A percentile compares a stretch with the other conserved stretches of the same genome.
These are phyloP conservation scores for Asobara japonica DNA, from an alignment of 1,140 invertebrate genomes.

Conservation along the genomic window DNA sequence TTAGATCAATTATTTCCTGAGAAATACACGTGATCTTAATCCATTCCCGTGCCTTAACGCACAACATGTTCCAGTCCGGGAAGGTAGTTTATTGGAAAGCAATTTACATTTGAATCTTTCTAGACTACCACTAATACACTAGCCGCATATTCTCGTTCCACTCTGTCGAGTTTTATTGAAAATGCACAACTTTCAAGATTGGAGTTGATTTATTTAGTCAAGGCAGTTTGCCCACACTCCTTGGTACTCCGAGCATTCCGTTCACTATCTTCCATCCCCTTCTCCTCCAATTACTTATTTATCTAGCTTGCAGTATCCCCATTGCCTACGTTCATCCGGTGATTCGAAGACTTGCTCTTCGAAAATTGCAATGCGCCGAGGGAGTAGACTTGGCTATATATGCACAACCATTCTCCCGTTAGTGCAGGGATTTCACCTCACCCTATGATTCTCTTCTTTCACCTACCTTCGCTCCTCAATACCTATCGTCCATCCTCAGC, in stretches of 20 bases:
- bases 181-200: not conserved
- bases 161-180: not conserved
- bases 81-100: too few species aligned
- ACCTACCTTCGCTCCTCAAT: too few species aligned
- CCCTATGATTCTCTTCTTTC: not conserved
- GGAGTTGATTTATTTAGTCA: not conserved
- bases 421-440: not conserved
- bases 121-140: not conserved
- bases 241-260: not conserved
- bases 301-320: not conserved
- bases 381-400: not conserved
- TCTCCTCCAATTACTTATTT: not conserved
- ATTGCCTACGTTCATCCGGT: not conserved
- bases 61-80: too few species aligned
- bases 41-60: too few species aligned
- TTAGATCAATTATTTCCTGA: too few species aligned
- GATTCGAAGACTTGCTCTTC: not conserved
- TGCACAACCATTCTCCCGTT: not conserved
- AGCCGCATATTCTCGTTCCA: not conserved
- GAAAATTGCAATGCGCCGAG: not conserved
- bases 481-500: not conserved
- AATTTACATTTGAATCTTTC: not conserved
- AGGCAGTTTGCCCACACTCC: not conserved
- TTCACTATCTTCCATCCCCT: not conserved
- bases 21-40: too few species aligned